phyloP scores from a whole-genome alignment of 1,140 invertebrate species.

The Mya arenaria region DNA sequence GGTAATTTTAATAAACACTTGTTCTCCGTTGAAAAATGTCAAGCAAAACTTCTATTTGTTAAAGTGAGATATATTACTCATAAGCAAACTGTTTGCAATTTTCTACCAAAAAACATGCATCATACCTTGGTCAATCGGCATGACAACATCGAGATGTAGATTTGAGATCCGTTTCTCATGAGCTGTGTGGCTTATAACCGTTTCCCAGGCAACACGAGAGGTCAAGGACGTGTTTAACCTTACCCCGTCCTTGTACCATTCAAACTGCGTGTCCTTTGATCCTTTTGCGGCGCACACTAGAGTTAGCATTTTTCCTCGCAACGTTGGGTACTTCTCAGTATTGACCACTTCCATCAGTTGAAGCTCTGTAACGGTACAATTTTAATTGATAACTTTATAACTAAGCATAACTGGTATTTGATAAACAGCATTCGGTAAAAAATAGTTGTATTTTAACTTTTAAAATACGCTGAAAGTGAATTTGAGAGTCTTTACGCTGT shows the following conservation, averaged over 20 bases:
- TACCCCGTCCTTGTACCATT: conserved; percentile 65
- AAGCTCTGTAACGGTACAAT: too few relatives aligned
- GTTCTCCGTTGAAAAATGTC: too few relatives aligned
- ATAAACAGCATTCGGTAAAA: too few relatives aligned
- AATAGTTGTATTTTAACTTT: too few relatives aligned
- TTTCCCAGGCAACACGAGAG: conserved; percentile 62
- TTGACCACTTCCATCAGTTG: conserved; percentile 56
- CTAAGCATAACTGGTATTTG: too few relatives aligned
- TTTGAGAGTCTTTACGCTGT: too few relatives aligned
- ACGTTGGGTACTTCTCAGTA: conserved; percentile 50
- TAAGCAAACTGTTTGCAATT: too few relatives aligned
- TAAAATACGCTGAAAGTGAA: too few relatives aligned
- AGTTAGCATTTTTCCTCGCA: conserved; percentile 62
- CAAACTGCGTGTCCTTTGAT: conserved; percentile 55
- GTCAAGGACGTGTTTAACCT: conserved; percentile 54
- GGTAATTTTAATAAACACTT: too few relatives aligned
- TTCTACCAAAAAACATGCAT: too few relatives aligned
- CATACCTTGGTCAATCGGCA: conserved; percentile 64
- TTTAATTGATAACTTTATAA: neutral
- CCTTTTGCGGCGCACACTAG: conserved; percentile 63
- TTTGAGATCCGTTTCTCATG: conserved; percentile 60
- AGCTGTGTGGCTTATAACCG: conserved; percentile 44
- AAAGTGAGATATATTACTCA: too few relatives aligned
- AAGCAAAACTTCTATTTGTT: too few relatives aligned
- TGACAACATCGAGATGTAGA: conserved; percentile 67